Base-by-base conservation (phyloP, 2,113 vertebrate species). In the Erythrocercus mccallii region DNA sequence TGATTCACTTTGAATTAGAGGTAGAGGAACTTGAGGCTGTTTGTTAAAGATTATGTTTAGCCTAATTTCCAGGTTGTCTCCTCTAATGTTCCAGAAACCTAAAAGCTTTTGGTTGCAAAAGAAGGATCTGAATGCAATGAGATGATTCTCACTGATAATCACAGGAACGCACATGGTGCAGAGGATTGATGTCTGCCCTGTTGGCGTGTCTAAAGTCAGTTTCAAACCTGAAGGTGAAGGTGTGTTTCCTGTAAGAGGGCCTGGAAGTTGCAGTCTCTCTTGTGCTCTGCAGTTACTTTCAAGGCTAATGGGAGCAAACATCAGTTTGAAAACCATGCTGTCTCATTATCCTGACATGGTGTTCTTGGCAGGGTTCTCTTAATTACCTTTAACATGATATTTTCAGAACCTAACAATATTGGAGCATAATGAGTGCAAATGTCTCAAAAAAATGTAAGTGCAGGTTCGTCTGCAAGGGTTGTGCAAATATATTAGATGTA, bases 151-250 rank as follows among this genome's bases (percentile, higher is more conserved):
- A 16, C 4, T 61, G 37, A 9, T 57, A 73, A 30, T 65, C 27
- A 40, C 0, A 0, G 16, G 10, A 93, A 22, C 5, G 13, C 13
- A 35, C 3, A 12, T 1, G 3, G 4, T 31, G 18, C 28, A 18
- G 22, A 81, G 70, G 11, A 22, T 6, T 45, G 57, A 28, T 56
- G 18, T 11, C 15, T 69, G 45, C 22, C 19, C 18, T 6, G 2
- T 3, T 60, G 12, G 9, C 22, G 66, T 70, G 28, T 38, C 40
- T 37, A 58, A 68, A 66, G 5, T 51, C 30, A 48, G 22, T 57
- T 79, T 71, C 53, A 82, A 83, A 58, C 54, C 19, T 13, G 15
- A 64, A 72, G 5, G 13, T 48, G 16, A 30, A 48, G 10, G 6
- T 47, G 14, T 20, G 9, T 3, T 50, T 62, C 4, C 17, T 82